These are phyloP conservation scores for Mesoclemmys tuberculata DNA, from an alignment of 2,113 vertebrate genomes.

Conservation along the genomic window DNA sequence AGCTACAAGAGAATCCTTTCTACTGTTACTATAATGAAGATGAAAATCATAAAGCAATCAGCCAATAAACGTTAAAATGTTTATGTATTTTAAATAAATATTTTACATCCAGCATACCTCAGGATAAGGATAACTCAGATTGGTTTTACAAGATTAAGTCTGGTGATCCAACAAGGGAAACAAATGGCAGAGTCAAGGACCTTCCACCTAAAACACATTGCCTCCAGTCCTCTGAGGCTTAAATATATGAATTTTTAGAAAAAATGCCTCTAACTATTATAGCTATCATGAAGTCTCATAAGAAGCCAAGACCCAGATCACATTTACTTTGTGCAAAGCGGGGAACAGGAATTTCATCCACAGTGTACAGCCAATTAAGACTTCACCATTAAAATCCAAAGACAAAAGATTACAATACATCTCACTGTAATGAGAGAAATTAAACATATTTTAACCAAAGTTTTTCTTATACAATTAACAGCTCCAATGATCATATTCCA, in stretches of 20 bases:
- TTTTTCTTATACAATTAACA: background rate
- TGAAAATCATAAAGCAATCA: background rate
- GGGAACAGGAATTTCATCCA: background rate
- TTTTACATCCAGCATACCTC: background rate
- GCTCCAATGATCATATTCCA: background rate
- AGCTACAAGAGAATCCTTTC: background rate
- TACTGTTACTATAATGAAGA: background rate
- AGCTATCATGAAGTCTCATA: background rate
- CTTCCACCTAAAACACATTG: background rate
- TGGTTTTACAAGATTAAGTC: background rate
- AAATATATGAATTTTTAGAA: background rate
- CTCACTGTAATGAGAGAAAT: background rate
- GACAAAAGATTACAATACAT: background rate
- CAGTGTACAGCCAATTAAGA: background rate
- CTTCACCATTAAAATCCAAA: background rate
- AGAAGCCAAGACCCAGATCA: accelerated
- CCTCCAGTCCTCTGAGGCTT: background rate
- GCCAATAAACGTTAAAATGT: background rate
- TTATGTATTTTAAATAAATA: background rate
- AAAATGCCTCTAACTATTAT: background rate
- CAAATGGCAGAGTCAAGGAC: background rate
- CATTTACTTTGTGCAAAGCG: background rate
- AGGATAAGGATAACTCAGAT: background rate
- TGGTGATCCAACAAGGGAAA: background rate
- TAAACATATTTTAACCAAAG: background rate